phyloP scores from a whole-genome alignment of 2,888 invertebrate species.

The Seira musarum region DNA sequence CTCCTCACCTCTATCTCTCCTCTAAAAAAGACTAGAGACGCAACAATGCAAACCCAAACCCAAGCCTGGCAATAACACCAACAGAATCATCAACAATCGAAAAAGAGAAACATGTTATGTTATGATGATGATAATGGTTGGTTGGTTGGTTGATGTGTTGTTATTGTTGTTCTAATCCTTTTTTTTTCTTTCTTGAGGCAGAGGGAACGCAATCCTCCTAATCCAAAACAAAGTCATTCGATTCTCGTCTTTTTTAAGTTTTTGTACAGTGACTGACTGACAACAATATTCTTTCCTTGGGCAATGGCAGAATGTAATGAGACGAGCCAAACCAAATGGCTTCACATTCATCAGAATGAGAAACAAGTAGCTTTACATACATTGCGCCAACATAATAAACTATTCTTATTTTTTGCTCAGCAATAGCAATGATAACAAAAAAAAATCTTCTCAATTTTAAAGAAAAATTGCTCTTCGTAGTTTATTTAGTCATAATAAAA shows the following conservation, averaged over 20 bases:
- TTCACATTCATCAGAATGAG: neutral
- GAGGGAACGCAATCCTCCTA: neutral
- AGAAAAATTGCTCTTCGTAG: too few relatives aligned
- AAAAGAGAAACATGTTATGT: neutral
- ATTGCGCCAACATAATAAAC: conserved; percentile 15
- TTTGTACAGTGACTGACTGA: conserved; percentile 19
- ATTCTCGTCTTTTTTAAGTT: too few relatives aligned
- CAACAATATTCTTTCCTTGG: conserved; percentile 19
- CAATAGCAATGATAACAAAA: neutral
- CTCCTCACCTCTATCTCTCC: conserved; percentile 19
- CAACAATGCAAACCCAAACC: too few relatives aligned
- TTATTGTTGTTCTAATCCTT: conserved; percentile 12
- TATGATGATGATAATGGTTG: conserved; percentile 40
- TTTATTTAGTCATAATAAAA: too few relatives aligned
- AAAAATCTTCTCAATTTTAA: too few relatives aligned
- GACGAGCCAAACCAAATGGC: conserved; percentile 11
- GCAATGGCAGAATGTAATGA: too few relatives aligned
- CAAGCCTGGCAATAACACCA: too few relatives aligned
- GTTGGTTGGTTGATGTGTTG: neutral
- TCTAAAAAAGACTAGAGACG: conserved; percentile 1
- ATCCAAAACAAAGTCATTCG: neutral
- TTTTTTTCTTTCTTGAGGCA: conserved; percentile 6
- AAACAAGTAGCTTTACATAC: too few relatives aligned
- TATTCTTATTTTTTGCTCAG: too few relatives aligned
- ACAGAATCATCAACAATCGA: conserved; percentile 6